Evolutionary conservation across 2,888 invertebrate genomes (phyloP).

Genomic region (Ophraella communa): DNA sequence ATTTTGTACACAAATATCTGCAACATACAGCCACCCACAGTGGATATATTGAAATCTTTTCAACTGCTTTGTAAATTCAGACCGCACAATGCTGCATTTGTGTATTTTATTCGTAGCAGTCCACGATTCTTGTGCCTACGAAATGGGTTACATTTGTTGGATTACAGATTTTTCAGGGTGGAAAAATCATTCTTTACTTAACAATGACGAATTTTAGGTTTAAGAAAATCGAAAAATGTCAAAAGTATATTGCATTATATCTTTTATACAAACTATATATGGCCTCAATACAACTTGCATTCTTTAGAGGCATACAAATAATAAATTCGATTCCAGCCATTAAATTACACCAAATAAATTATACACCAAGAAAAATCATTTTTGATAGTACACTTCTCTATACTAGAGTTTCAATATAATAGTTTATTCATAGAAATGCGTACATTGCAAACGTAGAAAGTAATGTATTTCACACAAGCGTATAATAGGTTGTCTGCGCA

Average conservation of each 20-base stretch:
- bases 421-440: no score
- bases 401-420: no score
- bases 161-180: slow-evolving; percentile 56
- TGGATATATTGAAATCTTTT: slow-evolving; percentile 61
- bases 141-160: slow-evolving; percentile 60
- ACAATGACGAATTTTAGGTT: slow-evolving; percentile 38
- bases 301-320: neutral
- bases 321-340: neutral
- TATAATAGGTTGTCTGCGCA: no score
- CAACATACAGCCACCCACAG: slow-evolving; percentile 57
- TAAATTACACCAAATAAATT: neutral
- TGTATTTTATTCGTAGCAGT: slow-evolving; percentile 60
- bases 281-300: neutral
- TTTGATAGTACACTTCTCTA: no score
- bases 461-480: no score
- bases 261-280: neutral
- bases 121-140: slow-evolving; percentile 53
- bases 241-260: neutral
- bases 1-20: slow-evolving; percentile 59
- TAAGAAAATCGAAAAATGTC: slow-evolving; percentile 25
- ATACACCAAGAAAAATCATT: neutral
- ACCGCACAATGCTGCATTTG: slow-evolving; percentile 59
- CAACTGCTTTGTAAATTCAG: slow-evolving; percentile 62
- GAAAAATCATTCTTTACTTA: slow-evolving; percentile 49
- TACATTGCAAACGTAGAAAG: no score